Percentiles rank a stretch among this genome's conserved stretches.
Conservation (phyloP, 1,140 invertebrate species). For the Tigriopus japonicus region DNA sequence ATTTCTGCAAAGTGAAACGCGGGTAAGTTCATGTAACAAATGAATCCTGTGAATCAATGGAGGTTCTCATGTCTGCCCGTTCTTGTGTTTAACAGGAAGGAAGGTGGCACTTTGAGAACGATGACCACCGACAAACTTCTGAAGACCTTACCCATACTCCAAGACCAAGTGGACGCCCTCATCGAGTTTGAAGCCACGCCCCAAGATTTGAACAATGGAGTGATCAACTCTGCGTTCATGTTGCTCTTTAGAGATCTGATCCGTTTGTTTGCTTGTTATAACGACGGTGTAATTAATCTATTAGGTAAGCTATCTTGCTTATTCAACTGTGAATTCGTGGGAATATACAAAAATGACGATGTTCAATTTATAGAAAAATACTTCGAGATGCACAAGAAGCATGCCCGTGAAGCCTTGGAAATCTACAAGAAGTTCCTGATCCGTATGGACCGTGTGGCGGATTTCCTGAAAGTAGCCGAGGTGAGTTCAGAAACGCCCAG, state of each 20-base stretch:
- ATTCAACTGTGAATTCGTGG: neutral
- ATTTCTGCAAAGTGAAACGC: conserved; percentile 98
- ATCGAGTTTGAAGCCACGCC: conserved; percentile 94
- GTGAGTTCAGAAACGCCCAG: conserved; percentile 26
- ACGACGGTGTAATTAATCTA: conserved; percentile 98
- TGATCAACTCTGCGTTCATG: conserved; percentile 98
- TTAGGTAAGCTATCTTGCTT: too few species aligned
- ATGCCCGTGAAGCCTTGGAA: conserved; percentile 75
- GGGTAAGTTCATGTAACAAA: conserved; percentile 43
- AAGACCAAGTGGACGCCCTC: conserved; percentile 81
- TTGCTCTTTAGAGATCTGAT: conserved; percentile 95
- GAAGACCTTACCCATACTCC: conserved; percentile 87
- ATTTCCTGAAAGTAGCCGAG: conserved; percentile 93
- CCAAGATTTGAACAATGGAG: conserved; percentile 91
- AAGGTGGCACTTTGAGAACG: conserved; percentile 84
- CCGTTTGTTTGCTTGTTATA: conserved; percentile 95
- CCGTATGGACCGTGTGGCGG: conserved; percentile 92
- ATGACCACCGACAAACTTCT: conserved; percentile 94
- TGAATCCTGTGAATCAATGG: too few species aligned
- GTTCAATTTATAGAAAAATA: conserved; percentile 78
- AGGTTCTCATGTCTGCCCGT: too few species aligned
- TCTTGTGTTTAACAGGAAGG: conserved; percentile 46
- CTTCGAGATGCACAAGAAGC: conserved; percentile 99
- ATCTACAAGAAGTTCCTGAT: conserved; percentile 98
- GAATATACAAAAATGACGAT: too few species aligned